Evolutionary conservation across 2,888 invertebrate species (phyloP), one percentile per base, ranked within the genome.

Genomic region (Mylabris sibirica): DNA sequence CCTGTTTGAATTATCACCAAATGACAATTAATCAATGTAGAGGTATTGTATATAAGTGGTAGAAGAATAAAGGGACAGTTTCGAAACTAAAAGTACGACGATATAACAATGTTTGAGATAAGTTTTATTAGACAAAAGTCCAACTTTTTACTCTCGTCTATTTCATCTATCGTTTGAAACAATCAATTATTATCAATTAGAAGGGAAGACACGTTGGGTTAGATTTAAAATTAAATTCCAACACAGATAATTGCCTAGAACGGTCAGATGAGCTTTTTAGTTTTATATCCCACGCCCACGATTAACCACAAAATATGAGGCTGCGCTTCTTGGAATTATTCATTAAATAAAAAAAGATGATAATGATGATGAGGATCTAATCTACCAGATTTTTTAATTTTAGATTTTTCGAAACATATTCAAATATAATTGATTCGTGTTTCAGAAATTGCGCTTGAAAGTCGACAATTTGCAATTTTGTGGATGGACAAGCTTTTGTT

Each of bases 181-280:
- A 17, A 30, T 64, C 70, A 66, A 66, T 69, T 69, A 69, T 60
- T 60, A 66, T 63, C 69, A 69, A 69, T 69, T 69, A 69, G 69
- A 60, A 61, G 38, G 24, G 35, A 49, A 0, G 49, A 49, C n/a
- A n/a, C 30, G 30, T 30, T 57, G 2, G 57, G 57, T 24, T 66
- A 12, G 53, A 49, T 67, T 64, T 63, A 38, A 70, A 70, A 70
- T 70, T 67, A 67, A 67, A 67, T 70, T 70, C 70, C 65, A n/a
- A n/a, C n/a, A 44, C 63, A 65, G 70, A 70, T 70, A 67, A 67
- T 70, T 63, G 63, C 24, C 65, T 57, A 64, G 11, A 35, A 24
- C n/a, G 60, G 59, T 49, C 67, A 64, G 57, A 64, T 67, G 67
- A 65, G 64, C 60, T 64, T 65, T 59, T 67, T 35, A 63, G 49